These are phyloP conservation scores for Chaitophorus viminalis DNA, from an alignment of 2,888 invertebrate species.

Conservation along the genomic window DNA sequence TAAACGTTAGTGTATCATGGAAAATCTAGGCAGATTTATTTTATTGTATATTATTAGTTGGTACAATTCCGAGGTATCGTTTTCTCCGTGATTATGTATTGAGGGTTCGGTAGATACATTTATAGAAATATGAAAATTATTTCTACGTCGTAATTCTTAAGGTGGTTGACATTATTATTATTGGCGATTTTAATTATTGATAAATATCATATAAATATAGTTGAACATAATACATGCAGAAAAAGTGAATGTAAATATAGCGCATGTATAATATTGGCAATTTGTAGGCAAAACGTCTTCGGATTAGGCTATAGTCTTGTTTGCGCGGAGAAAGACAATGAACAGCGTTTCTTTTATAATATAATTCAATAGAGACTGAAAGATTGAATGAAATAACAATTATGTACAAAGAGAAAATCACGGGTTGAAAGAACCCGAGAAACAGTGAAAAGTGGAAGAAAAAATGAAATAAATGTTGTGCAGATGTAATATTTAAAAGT, in stretches of 20 bases:
- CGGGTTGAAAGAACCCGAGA: slow-evolving; percentile 22
- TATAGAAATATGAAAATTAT: no score
- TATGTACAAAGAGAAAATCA: slow-evolving; percentile 41
- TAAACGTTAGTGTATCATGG: no score
- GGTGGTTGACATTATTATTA: no score
- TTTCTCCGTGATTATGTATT: no score
- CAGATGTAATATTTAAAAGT: slow-evolving; percentile 43
- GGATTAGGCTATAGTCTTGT: slow-evolving; percentile 24
- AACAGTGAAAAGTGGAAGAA: slow-evolving; percentile 35
- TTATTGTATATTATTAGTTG: no score
- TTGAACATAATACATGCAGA: not conserved
- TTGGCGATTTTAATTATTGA: no score
- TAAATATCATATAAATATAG: no score
- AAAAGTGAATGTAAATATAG: not conserved
- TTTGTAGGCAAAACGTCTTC: slow-evolving; percentile 25
- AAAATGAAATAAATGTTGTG: slow-evolving; percentile 20
- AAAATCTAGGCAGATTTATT: no score
- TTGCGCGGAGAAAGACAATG: not conserved
- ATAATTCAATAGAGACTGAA: slow-evolving; percentile 33
- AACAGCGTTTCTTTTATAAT: slow-evolving; percentile 46
- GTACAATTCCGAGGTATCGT: no score
- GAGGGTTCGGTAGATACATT: no score
- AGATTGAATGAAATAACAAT: slow-evolving; percentile 25
- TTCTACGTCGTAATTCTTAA: no score
- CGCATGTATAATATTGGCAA: not conserved